These are phyloP conservation scores for Drosophila grimshawi DNA, from an alignment of 1,140 invertebrate species.

Conservation along the genomic window DNA sequence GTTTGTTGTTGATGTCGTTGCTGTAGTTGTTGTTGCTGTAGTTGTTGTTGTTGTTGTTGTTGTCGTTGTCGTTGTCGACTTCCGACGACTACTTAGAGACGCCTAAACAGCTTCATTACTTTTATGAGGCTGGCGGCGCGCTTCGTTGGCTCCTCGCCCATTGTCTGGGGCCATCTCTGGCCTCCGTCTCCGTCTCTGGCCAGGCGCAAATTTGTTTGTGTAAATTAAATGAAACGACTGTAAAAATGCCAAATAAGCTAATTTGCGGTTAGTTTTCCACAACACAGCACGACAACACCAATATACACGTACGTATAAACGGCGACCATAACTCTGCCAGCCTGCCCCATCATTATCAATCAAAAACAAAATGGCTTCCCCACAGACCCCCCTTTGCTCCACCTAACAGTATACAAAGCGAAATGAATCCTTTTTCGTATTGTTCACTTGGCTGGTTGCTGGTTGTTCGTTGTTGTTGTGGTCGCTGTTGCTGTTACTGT, in stretches of 20 bases:
- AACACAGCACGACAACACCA: conserved; percentile 8
- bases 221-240: conserved; percentile 83
- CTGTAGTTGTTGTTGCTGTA: conserved; percentile 18
- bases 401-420: conserved; percentile 41
- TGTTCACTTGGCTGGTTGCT: background rate
- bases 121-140: conserved; percentile 76
- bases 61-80: conserved; percentile 61
- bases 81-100: conserved; percentile 82
- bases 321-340: conserved; percentile 31
- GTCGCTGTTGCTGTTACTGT: conserved; percentile 48
- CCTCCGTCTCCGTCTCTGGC: conserved; percentile 44
- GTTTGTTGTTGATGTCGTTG: background rate
- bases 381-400: background rate
- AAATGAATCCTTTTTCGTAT: conserved; percentile 10
- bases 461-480: conserved; percentile 53
- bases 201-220: conserved; percentile 83
- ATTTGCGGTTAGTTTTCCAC: conserved; percentile 76
- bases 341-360: conserved; percentile 49
- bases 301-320: conserved; percentile 15
- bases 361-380: conserved; percentile 52
- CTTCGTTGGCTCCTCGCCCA: conserved; percentile 75
- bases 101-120: conserved; percentile 83
- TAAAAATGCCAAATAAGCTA: conserved; percentile 83
- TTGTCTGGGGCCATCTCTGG: conserved; percentile 56
- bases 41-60: conserved; percentile 39